These are phyloP conservation scores for Champsocephalus esox DNA, from an alignment of 2,797 vertebrate species.

Conservation along the genomic window DNA sequence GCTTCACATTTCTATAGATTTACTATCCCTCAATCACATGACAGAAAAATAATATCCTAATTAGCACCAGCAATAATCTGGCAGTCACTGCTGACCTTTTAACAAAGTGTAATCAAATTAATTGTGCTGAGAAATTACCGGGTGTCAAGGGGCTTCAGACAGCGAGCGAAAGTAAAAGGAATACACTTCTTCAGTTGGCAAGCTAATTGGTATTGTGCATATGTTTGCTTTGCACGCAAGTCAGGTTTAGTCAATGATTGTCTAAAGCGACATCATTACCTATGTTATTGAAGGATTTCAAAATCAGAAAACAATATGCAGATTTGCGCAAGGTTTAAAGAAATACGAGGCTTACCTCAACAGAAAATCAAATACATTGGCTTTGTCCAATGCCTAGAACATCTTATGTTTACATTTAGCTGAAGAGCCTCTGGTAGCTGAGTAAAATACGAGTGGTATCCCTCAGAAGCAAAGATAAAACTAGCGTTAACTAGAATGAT, in stretches of 20 bases:
- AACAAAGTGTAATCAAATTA: slow-evolving; percentile 68
- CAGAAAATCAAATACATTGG: not conserved
- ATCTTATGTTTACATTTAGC: not conserved
- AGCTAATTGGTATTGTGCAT: slow-evolving; percentile 45
- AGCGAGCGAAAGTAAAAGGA: slow-evolving; percentile 38
- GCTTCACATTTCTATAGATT: slow-evolving; percentile 29
- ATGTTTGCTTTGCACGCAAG: slow-evolving; percentile 47
- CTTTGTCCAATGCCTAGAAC: not conserved
- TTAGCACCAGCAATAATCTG: slow-evolving; percentile 71
- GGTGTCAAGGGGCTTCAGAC: slow-evolving; percentile 38
- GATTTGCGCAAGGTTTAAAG: not conserved
- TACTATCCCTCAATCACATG: slow-evolving; percentile 36
- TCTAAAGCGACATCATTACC: slow-evolving; percentile 2
- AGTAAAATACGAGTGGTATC: not conserved
- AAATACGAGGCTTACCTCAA: not conserved
- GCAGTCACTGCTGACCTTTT: slow-evolving; percentile 78
- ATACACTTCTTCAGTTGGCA: slow-evolving; percentile 35
- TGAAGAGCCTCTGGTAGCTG: not conserved
- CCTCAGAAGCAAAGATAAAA: not conserved
- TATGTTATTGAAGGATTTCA: not conserved
- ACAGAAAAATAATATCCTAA: slow-evolving; percentile 44
- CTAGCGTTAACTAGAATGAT: not conserved
- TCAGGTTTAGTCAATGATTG: slow-evolving; percentile 35
- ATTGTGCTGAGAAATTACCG: slow-evolving; percentile 64
- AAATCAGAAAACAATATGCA: slow-evolving; percentile 17